Percentiles rank a stretch among this genome's conserved stretches.
These are phyloP conservation scores for Takifugu flavidus DNA, from an alignment of 2,113 vertebrate genomes.

Conservation along the genomic window DNA sequence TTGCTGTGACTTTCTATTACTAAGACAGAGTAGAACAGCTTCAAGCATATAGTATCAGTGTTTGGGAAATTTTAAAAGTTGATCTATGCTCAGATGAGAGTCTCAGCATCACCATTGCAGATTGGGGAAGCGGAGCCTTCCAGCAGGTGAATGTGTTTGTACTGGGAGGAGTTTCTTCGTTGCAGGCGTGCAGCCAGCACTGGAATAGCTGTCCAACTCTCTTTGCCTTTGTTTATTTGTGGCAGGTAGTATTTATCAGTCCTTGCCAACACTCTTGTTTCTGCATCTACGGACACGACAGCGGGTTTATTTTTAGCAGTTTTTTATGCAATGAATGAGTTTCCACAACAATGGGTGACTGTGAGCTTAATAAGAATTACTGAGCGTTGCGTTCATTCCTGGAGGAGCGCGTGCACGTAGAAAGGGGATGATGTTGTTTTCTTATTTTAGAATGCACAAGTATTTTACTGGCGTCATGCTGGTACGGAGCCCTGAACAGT, in stretches of 20 bases:
- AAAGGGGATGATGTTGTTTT: no score
- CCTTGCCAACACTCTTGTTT: slow-evolving; percentile 64
- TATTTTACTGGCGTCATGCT: neutral
- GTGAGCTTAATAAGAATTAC: no score
- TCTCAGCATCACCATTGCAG: slow-evolving; percentile 3
- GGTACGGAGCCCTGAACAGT: neutral
- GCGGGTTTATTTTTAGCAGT: slow-evolving; percentile 37
- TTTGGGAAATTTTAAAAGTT: no score
- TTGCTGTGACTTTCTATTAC: neutral
- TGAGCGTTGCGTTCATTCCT: no score
- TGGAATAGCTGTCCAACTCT: slow-evolving; percentile 40
- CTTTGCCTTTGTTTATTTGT: slow-evolving; percentile 52
- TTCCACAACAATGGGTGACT: neutral
- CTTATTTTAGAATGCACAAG: no score
- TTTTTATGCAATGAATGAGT: slow-evolving; percentile 39
- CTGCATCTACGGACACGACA: slow-evolving; percentile 44
- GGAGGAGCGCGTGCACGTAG: neutral
- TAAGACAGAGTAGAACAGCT: no score
- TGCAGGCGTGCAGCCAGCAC: slow-evolving; percentile 39
- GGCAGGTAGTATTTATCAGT: slow-evolving; percentile 40
- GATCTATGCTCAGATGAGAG: neutral
- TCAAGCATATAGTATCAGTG: no score
- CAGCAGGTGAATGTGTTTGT: slow-evolving; percentile 43
- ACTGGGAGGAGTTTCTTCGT: slow-evolving; percentile 23
- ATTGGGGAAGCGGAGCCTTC: slow-evolving; percentile 23